Evolutionary conservation across 1,140 invertebrate species (phyloP).

Genomic region (Listronotus oregonensis): DNA sequence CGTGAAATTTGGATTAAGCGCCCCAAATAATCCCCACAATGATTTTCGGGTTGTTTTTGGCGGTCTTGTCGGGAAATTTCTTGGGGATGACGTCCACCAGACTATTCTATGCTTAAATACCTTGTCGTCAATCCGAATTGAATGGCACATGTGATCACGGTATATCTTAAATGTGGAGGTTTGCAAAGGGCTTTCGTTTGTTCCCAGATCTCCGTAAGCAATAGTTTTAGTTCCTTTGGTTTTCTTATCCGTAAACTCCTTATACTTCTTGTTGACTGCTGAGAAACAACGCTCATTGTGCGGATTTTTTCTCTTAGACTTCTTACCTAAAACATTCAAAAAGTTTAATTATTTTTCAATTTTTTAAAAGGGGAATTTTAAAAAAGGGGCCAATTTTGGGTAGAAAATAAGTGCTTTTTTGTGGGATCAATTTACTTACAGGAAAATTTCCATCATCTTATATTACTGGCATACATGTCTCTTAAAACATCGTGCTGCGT

Average conservation of each 20-base stretch:
- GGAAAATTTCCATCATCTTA: constrained; percentile 70
- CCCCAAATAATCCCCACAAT: too few species aligned
- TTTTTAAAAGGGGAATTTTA: too few species aligned
- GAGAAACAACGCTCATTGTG: constrained; percentile 65
- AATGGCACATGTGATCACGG: constrained; percentile 72
- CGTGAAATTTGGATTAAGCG: too few species aligned
- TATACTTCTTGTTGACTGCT: constrained; percentile 62
- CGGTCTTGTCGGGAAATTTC: too few species aligned
- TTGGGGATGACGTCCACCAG: too few species aligned
- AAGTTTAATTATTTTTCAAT: too few species aligned
- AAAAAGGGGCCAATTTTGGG: too few species aligned
- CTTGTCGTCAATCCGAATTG: constrained; percentile 75
- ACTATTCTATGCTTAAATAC: too few species aligned
- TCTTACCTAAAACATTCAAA: constrained; percentile 60
- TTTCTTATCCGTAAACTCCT: constrained; percentile 66
- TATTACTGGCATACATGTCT: constrained; percentile 71
- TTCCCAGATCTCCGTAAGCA: constrained; percentile 67
- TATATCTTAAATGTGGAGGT: constrained; percentile 72
- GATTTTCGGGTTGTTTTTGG: too few species aligned
- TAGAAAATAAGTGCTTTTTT: too few species aligned
- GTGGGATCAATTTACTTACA: constrained; percentile 59
- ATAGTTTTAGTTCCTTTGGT: constrained; percentile 67
- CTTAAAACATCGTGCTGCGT: constrained; percentile 71
- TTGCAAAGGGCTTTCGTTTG: constrained; percentile 70
- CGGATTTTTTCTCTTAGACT: constrained; percentile 69